phyloP scores from a whole-genome alignment of 2,888 invertebrate species.

The Eulithis testata region DNA sequence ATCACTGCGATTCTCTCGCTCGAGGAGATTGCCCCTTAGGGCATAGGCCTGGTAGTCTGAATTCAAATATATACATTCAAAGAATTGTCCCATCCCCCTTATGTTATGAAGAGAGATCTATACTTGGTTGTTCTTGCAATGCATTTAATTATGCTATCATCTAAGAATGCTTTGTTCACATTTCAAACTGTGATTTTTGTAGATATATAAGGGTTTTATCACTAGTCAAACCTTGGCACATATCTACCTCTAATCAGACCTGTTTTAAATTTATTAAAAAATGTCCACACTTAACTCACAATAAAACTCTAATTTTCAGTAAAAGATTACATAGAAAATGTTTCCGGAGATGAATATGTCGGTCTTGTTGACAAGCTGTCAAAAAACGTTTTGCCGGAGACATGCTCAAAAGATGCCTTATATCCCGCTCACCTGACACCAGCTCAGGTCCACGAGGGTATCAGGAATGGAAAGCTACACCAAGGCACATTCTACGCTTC shows the following conservation, averaged over 20 bases:
- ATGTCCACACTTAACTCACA: not conserved
- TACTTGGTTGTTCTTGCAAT: too few relatives aligned
- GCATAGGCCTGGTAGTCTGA: too few relatives aligned
- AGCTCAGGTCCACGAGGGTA: constrained; percentile 90
- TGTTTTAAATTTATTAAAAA: not conserved
- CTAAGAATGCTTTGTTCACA: too few relatives aligned
- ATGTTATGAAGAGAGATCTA: too few relatives aligned
- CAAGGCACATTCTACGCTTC: constrained; percentile 95
- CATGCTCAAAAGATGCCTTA: constrained; percentile 86
- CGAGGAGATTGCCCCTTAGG: too few relatives aligned
- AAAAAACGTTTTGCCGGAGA: constrained; percentile 86
- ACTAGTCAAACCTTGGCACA: too few relatives aligned
- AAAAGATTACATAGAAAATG: constrained; percentile 90
- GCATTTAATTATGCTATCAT: too few relatives aligned
- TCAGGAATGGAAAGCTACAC: constrained; percentile 89
- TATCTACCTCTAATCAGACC: not conserved
- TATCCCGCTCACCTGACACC: constrained; percentile 94
- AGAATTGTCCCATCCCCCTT: too few relatives aligned
- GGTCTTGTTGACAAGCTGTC: constrained; percentile 93
- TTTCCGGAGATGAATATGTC: constrained; percentile 83
- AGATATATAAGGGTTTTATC: too few relatives aligned
- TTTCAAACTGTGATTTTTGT: too few relatives aligned
- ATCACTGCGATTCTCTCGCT: too few relatives aligned
- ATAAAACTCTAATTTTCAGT: constrained; percentile 75
- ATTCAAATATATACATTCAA: too few relatives aligned